These are phyloP conservation scores for Dascyllus trimaculatus DNA, from an alignment of 2,113 vertebrate genomes.

Conservation along the genomic window DNA sequence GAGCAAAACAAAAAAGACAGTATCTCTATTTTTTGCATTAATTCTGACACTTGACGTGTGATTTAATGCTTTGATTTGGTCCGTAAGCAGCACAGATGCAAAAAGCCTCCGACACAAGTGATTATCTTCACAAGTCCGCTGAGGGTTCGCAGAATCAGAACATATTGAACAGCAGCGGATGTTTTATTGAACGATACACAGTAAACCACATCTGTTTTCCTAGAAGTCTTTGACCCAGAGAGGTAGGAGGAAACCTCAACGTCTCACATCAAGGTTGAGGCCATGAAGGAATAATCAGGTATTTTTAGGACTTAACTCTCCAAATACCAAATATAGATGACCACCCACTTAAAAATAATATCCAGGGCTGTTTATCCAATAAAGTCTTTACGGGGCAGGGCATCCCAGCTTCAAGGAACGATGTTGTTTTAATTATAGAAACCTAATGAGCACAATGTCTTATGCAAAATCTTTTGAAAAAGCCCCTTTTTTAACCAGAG, in stretches of 20 bases:
- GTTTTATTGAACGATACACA: conserved; percentile 24
- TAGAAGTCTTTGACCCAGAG: neutral
- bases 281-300: conserved; percentile 33
- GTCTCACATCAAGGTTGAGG: conserved; percentile 4
- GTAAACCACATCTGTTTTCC: neutral
- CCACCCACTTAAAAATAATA: conserved; percentile 59
- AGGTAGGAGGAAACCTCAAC: neutral
- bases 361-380: conserved; percentile 20
- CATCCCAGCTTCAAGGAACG: conserved; percentile 7
- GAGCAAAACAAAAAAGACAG: no score
- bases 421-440: conserved; percentile 68
- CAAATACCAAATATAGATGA: conserved; percentile 50
- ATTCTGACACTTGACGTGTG: no score
- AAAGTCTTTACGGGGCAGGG: conserved; percentile 36
- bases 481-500: neutral
- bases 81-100: conserved; percentile 2
- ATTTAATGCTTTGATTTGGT: no score
- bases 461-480: neutral
- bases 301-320: conserved; percentile 52
- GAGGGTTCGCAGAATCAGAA: conserved; percentile 7
- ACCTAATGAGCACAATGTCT: conserved; percentile 57
- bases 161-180: neutral
- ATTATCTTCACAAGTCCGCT: neutral
- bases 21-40: no score
- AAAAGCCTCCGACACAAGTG: neutral